Base-by-base conservation (phyloP, 2,888 invertebrate species). In the Nebria brevicollis region DNA sequence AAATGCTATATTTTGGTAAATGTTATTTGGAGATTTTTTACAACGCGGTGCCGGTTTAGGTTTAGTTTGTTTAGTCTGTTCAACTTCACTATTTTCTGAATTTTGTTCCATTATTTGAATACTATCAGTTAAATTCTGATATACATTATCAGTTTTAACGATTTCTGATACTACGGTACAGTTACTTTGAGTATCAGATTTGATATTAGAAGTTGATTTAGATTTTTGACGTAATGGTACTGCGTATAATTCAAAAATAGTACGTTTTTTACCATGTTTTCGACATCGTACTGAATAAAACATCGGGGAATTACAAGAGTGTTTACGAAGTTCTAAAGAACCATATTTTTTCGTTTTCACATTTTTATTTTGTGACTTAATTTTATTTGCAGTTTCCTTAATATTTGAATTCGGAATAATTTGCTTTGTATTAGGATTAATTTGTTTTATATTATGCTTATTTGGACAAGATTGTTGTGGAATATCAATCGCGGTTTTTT, bases 51-150 rank as follows among this genome's bases (percentile, higher is more conserved):
- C 93, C 26, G 93, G 93, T 74, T 92, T 87, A 13, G 91, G 91
- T 76, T 87, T 83, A 76, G 82, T 77, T 84, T 84, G 86, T 84
- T 84, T n/a, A 20, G 20, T 20, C 20, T 20, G 82, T 77, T 84
- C 83, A 78, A 86, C 85, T 82, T 86, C 86, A 34, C 78, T 82
- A 81, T 85, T 86, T 77, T 89, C 86, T 34, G 87, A 85, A 75
- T 87, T 90, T 83, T 91, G 91, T 87, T 93, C 93, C 83, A 91
- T 92, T 42, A 93, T 91, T 88, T 93, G 93, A 83, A 93, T 93
- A 15, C 93, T 93, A 86, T 93, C 93, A 70, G 92, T 93, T 79
- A 94, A 88, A 86, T 94, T 93, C 87, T 94, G 92, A 87, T 93
- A 93, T 82, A 90, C 89, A 43, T 82, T 80, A 13, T 77, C 66